Base-by-base conservation (phyloP, 2,113 vertebrate species). In the Petrocephalus zakoni region DNA sequence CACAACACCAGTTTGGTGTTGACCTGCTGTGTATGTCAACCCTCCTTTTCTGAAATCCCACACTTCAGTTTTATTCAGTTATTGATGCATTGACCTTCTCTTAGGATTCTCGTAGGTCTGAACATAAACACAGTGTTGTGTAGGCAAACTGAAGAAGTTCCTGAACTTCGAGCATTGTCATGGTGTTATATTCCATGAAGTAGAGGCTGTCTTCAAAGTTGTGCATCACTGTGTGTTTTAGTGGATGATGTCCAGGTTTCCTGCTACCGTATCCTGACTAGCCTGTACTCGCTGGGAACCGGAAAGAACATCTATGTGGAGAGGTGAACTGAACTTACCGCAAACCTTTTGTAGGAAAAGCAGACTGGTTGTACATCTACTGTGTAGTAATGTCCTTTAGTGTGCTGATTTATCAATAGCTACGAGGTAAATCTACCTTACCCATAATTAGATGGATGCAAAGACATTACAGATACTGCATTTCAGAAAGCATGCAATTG, bases 231-330 rank as follows among this genome's bases (percentile, higher is more conserved):
- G 85, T 75, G 88, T 87, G 72, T 94, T 92, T 87, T 93, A 99
- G 98, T 99, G 96, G 97, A 97, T 89, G 97, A 99, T 53, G 97
- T 99, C 87, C 98, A 99, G 92, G 96, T 98, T 92, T 99, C 98
- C 61, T 99, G 98, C 93, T 99, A 99, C 93, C 96, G 97, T 88
- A 98, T 99, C 92, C 95, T 99, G 90, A 97, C 96, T 93, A 99
- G 98, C 90, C 96, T 99, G 0, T 99, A 98, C 90, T 96, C 97
- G 3, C 96, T 99, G 88, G 98, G 98, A 58, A 99, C 98, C 22
- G 98, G 98, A 72, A 99, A 99, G 93, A 99, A 99, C 94, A 99
- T 99, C 93, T 99, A 99, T n/a, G 98, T 99, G 89, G 98, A 99
- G 94, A 98, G 98, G 98, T 99, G 97, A 92, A 22, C 51, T 46